phyloP scores from a whole-genome alignment of 92 coral and sea anemone species.

The Pocillopora grandis region DNA sequence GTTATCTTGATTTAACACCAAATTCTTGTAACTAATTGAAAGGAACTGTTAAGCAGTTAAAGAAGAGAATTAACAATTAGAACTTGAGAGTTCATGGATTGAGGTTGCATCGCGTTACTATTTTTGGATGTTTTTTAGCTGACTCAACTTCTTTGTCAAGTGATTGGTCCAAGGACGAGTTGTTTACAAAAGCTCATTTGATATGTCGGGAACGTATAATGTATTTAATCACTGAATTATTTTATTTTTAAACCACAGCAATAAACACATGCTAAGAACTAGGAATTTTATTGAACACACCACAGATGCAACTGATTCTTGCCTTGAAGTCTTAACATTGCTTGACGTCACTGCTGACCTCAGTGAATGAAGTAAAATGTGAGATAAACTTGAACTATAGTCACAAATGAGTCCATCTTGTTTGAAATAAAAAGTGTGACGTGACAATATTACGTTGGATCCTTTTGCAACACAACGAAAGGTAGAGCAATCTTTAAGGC shows the following conservation, averaged over 20 bases:
- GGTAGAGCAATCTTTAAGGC: not conserved
- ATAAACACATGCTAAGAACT: not conserved
- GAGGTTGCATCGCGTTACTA: no score
- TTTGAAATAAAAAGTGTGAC: no score
- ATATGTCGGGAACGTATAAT: not conserved
- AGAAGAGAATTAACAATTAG: no score
- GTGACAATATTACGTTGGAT: no score
- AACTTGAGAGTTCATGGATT: no score
- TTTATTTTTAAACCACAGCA: not conserved
- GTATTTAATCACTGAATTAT: not conserved
- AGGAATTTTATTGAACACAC: slow-evolving; percentile 1
- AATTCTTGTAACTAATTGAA: no score
- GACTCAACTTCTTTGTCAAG: not conserved
- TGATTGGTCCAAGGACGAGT: not conserved
- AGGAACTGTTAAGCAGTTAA: no score
- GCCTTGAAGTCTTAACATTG: not conserved
- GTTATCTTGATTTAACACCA: no score
- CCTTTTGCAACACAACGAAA: no score
- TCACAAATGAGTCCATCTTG: no score
- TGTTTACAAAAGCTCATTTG: not conserved
- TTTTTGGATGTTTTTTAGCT: no score
- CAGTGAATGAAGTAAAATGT: not conserved
- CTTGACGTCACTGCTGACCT: not conserved
- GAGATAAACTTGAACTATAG: not conserved
- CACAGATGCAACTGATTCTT: not conserved